Evolutionary conservation across 2,797 vertebrate species (phyloP), one percentile per base, ranked within the genome.

Genomic region (Ambastaia sidthimunki): DNA sequence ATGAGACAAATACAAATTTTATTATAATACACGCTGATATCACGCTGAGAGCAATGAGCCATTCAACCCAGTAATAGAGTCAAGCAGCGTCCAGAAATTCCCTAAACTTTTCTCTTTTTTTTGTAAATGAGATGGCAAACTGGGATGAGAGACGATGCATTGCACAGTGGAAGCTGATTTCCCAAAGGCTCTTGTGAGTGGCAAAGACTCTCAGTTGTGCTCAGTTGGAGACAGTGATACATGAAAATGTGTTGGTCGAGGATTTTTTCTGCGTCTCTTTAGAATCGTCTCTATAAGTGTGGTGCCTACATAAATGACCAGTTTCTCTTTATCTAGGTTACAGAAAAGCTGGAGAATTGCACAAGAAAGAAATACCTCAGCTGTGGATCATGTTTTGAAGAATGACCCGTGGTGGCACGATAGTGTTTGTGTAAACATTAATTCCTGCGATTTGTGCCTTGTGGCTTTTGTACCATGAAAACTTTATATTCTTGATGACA

Each of bases 151-250:
- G 28, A 63, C 59, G 63, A 66, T 60, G 25, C 60, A 16, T 76
- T 68, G 71, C 71, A 54, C 18, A 5, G 54, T 5, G 34, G 23
- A 31, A 66, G 71, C 47, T 68, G 81, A 83, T 83, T 83, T 85
- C 81, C 81, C 84, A 72, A 25, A 71, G 81, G 81, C 59, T 50
- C 75, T 78, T 48, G 78, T 19, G 54, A 78, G 41, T 83, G 81
- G 74, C 71, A 74, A 75, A 50, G 23, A 67, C 71, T 85, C 57
- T 73, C 73, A 73, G 68, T 59, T 71, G 71, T 74, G 70, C 57
- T 78, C 81, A 79, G 76, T 57, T 82, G 78, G 68, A 83, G 78
- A 83, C 80, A 83, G 81, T 83, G 67, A 74, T 75, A 71, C 78
- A 71, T 83, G 71, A 76, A 75, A 67, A 69, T 70, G 60, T 83